phyloP scores from a whole-genome alignment of 2,888 invertebrate genomes.

The Drosophila colorata region DNA sequence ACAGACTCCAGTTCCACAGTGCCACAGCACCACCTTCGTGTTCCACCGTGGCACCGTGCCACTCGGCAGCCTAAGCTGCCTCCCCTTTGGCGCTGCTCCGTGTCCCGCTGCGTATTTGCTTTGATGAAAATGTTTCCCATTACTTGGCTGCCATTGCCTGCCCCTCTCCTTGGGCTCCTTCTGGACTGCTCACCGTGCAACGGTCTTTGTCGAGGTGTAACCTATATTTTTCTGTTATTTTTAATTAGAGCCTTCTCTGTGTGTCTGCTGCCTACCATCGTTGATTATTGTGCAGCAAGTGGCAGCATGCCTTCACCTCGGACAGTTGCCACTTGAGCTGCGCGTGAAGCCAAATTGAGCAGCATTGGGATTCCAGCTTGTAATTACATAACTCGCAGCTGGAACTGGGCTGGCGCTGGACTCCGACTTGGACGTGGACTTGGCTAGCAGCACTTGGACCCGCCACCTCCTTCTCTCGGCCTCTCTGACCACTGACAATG shows the following conservation, averaged over 20 bases:
- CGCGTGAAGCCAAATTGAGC: constrained; percentile 47
- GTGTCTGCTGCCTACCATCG: constrained; percentile 44
- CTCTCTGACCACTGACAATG: constrained; percentile 5
- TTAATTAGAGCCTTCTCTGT: constrained; percentile 63
- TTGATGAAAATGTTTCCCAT: constrained; percentile 63
- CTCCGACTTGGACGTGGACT: neutral
- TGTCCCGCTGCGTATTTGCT: constrained; percentile 34
- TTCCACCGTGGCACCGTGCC: constrained; percentile 1
- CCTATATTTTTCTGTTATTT: constrained; percentile 69
- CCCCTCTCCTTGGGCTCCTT: neutral
- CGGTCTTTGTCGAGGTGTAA: constrained; percentile 66
- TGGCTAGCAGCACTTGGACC: neutral
- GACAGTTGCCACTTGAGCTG: constrained; percentile 28
- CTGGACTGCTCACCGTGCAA: constrained; percentile 25
- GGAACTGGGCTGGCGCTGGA: constrained; percentile 5
- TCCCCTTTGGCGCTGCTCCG: neutral
- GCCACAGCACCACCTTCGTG: constrained; percentile 1
- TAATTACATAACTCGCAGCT: constrained; percentile 62
- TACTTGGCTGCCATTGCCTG: constrained; percentile 30
- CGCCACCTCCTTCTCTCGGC: neutral
- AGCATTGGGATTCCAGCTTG: constrained; percentile 49
- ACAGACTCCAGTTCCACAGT: constrained; percentile 48
- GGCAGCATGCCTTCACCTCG: constrained; percentile 35
- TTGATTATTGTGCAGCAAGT: constrained; percentile 64
- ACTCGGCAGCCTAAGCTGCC: neutral